Evolutionary conservation across 2,888 invertebrate genomes (phyloP).

Genomic region (Thysanoteuthis rhombus): DNA sequence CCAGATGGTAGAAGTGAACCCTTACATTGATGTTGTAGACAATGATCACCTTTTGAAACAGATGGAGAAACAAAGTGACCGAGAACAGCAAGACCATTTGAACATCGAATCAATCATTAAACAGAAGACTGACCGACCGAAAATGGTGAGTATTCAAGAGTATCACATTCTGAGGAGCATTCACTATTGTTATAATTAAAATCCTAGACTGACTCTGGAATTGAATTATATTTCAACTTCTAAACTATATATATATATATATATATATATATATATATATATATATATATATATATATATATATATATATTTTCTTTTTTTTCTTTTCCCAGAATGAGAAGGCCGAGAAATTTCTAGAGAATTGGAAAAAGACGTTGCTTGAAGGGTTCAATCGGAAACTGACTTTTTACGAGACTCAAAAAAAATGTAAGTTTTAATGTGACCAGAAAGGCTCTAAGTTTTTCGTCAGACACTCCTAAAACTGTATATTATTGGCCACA

Average conservation of each 20-base stretch:
- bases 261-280: too few relatives aligned
- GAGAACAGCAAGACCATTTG: constrained; percentile 77
- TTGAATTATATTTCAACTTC: not conserved
- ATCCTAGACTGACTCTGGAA: not conserved
- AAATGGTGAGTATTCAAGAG: not conserved
- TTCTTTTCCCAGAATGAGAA: constrained; percentile 73
- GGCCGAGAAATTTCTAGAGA: constrained; percentile 74
- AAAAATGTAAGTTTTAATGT: constrained; percentile 36
- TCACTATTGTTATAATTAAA: too few relatives aligned
- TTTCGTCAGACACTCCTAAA: too few relatives aligned
- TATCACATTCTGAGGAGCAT: not conserved
- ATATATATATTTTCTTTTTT: not conserved
- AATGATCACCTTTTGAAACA: constrained; percentile 69
- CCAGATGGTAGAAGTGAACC: constrained; percentile 46
- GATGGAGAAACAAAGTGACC: constrained; percentile 75
- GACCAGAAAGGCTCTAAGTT: too few relatives aligned
- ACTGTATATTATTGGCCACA: too few relatives aligned
- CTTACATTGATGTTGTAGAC: constrained; percentile 45
- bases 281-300: too few relatives aligned
- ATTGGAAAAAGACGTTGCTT: constrained; percentile 76
- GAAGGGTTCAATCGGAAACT: constrained; percentile 79
- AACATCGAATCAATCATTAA: constrained; percentile 73
- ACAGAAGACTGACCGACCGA: not conserved
- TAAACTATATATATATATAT: too few relatives aligned
- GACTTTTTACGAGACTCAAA: constrained; percentile 71